A percentile compares a stretch with the other conserved stretches of the same genome.
These are phyloP conservation scores for Lasioglossum pauxillum DNA, from an alignment of 2,888 invertebrate genomes.

Conservation along the genomic window DNA sequence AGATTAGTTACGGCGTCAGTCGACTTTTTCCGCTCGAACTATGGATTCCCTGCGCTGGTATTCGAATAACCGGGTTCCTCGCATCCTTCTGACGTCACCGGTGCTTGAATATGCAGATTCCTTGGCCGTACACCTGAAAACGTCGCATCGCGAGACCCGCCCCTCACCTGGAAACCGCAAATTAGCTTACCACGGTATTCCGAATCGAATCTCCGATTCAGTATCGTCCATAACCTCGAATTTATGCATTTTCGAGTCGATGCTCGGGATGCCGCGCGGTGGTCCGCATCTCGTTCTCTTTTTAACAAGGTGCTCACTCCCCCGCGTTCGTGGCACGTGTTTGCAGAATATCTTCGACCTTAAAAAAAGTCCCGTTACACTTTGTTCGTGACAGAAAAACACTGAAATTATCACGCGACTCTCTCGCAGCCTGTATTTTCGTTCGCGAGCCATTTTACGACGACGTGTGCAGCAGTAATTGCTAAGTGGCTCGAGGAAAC, in stretches of 20 bases:
- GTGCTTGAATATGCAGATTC: conserved; percentile 31
- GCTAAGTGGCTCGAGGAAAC: background rate
- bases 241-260: background rate
- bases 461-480: background rate
- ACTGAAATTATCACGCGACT: conserved; percentile 10
- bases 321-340: background rate
- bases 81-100: conserved; percentile 35
- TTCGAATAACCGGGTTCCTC: conserved; percentile 30
- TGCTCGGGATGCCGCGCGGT: background rate
- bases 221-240: background rate
- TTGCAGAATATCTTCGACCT: conserved; percentile 24
- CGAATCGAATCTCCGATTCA: background rate
- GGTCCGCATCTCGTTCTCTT: background rate
- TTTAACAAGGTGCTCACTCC: background rate
- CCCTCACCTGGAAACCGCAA: conserved; percentile 8
- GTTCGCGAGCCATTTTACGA: background rate
- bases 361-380: conserved; percentile 54
- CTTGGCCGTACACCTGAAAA: conserved; percentile 30
- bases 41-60: conserved; percentile 1
- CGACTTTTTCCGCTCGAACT: background rate
- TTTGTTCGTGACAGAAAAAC: conserved; percentile 33
- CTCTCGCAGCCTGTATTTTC: background rate
- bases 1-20: background rate
- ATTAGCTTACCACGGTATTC: conserved; percentile 5
- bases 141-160: conserved; percentile 7